Evolutionary conservation across 1,140 invertebrate genomes (phyloP).

Genomic region (Megathymus violae): DNA sequence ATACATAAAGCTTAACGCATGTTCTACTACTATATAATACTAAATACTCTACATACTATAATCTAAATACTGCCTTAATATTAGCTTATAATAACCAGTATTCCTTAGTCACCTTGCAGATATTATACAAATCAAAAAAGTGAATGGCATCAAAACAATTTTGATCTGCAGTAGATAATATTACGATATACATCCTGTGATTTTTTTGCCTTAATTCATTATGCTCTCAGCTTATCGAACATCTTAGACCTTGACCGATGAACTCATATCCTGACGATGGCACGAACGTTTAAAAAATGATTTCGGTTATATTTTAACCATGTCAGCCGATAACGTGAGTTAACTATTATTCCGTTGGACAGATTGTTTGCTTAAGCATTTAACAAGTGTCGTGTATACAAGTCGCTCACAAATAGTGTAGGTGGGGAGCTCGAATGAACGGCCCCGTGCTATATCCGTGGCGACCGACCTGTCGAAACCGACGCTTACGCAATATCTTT

Average conservation of each 20-base stretch:
- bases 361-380: constrained; percentile 59
- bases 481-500: constrained; percentile 66
- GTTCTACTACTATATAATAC: too few relatives aligned
- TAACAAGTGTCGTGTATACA: constrained; percentile 58
- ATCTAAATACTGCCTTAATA: background rate
- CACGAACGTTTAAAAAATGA: constrained; percentile 41
- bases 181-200: constrained; percentile 21
- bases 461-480: constrained; percentile 71
- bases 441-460: constrained; percentile 79
- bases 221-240: constrained; percentile 22
- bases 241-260: constrained; percentile 36
- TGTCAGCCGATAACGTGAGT: constrained; percentile 52
- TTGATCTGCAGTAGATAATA: constrained; percentile 19
- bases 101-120: background rate
- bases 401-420: constrained; percentile 67
- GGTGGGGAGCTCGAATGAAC: constrained; percentile 69
- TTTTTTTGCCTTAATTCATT: constrained; percentile 22
- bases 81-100: background rate
- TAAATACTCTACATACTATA: too few relatives aligned
- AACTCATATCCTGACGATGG: constrained; percentile 33
- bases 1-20: too few relatives aligned
- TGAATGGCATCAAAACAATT: constrained; percentile 1
- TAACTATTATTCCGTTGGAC: constrained; percentile 44
- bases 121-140: background rate
- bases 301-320: constrained; percentile 32